Percentiles rank a stretch among this genome's conserved stretches.
These are phyloP conservation scores for Vipera latastei DNA, from an alignment of 2,797 vertebrate genomes.

Conservation along the genomic window DNA sequence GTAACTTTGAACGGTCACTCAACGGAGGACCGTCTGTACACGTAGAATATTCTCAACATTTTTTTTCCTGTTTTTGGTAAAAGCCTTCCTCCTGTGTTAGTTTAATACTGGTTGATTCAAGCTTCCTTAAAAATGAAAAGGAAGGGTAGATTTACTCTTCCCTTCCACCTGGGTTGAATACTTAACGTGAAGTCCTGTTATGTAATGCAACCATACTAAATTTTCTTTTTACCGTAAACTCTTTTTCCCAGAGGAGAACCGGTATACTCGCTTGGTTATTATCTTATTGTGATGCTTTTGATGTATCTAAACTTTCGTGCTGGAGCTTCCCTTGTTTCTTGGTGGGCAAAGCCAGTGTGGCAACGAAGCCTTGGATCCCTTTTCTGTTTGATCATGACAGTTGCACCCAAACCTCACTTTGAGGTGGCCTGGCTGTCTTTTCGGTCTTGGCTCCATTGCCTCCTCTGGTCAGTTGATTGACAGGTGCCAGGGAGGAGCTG, in stretches of 20 bases:
- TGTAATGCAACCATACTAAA: not conserved
- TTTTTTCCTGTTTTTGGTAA: not conserved
- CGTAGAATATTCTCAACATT: not conserved
- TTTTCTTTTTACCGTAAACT: constrained; percentile 7
- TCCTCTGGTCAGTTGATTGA: too few species aligned
- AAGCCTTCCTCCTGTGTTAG: not conserved
- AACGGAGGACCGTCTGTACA: not conserved
- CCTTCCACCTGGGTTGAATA: not conserved
- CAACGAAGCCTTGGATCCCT: not conserved
- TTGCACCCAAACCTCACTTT: not conserved
- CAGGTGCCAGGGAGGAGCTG: not conserved
- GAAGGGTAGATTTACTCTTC: constrained; percentile 8
- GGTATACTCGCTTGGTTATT: not conserved
- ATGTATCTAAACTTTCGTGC: not conserved
- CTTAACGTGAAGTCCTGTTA: not conserved
- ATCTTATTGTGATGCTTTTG: not conserved
- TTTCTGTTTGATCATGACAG: too few species aligned
- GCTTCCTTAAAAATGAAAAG: not conserved
- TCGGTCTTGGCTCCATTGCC: not conserved
- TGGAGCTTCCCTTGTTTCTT: not conserved
- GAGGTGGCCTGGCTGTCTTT: too few species aligned
- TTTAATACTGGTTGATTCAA: not conserved
- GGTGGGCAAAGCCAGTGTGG: not conserved
- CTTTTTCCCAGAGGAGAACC: not conserved
- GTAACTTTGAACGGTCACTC: not conserved